Evolutionary conservation across 1,140 invertebrate genomes (phyloP), one percentile per base, ranked within the genome.

Genomic region (Chelonus insularis): DNA sequence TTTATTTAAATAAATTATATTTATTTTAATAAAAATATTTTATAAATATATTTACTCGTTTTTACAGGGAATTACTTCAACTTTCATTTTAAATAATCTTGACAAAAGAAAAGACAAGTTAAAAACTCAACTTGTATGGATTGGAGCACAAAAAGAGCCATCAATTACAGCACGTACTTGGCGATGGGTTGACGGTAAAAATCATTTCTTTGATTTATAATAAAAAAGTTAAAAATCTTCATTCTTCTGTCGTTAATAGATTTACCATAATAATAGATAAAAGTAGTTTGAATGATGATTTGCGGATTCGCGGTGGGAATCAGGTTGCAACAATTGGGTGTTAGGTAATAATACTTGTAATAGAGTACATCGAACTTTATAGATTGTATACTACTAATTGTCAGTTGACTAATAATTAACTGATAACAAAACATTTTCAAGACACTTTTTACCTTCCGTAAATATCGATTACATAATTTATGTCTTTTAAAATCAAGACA

Each of bases 161-260:
- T 87, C 89, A 8, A 85, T 92, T 29, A 91, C 89, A 0, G 89
- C 89, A 0, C 85, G 91, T 55, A 93, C 89, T 1, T 96, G 93
- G 93, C 89, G 89, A 78, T 95, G 93, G 93, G 90, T 95, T 14
- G 89, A 93, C 72, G 92, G 93, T 94, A 80, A 84, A 85, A 68
- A 61, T 16, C 25, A n/a, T n/a, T n/a, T n/a, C n/a, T n/a, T n/a
- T n/a, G n/a, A n/a, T 16, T 20, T 37, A 41, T 21, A 20, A 29
- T 57, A 32, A 43, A 21, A 36, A n/a, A 37, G n/a, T n/a, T 1
- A 47, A 50, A 43, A 48, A 54, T 45, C 14, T 18, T 39, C 37
- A 43, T 52, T 60, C 52, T 60, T 41, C 51, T 20, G 43, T 45
- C 47, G 41, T 36, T 59, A 50, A 37, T 12, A 54, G 36, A 57